Base-by-base conservation (phyloP, 2,888 invertebrate genomes). In the Sminthurides aquaticus region DNA sequence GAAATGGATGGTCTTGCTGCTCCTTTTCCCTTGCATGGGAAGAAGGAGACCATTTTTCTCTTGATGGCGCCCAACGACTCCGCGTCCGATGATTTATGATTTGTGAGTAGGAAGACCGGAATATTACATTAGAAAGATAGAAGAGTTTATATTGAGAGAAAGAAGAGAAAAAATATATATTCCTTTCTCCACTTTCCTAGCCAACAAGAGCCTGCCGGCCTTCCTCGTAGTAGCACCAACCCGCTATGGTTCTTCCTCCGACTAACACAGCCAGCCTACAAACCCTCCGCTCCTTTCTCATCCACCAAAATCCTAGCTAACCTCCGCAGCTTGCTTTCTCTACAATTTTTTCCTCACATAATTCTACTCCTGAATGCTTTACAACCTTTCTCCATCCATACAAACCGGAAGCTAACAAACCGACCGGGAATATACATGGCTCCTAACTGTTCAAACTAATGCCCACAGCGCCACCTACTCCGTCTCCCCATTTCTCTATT, bases 51-150 rank as follows among this genome's bases (percentile, higher is more conserved):
- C 63, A 63, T 63, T 63, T 63, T 63, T 63, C 63, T 63, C 52
- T 52, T 52, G 52, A 63, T 63, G 63, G 57, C 63, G 57, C 63
- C 63, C 63, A 57, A 57, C 63, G 63, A 63, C 63, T 57, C 57
- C 55, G 58, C 61, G 61, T 64, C 67, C 59, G 49, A 68, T 66
- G 68, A 68, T 68, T 68, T 68, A 68, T 66, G 49, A 49, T 55
- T 29, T 48, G 57, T 57, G 57, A 57, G 63, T 58, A 58, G 57
- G 66, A 68, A 62, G 66, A 64, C 66, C 64, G 68, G 66, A 68
- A 68, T 64, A 68, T 68, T 68, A 68, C 66, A 61, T 67, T 61
- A 67, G 65, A 68, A 59, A 66, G 65, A 67, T 67, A 60, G 65
- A 62, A 63, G 63, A 69, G 67, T 62, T 68, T 49, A 58, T 58